Evolutionary conservation across 2,888 invertebrate species (phyloP).

Genomic region (Capitulum mitella): DNA sequence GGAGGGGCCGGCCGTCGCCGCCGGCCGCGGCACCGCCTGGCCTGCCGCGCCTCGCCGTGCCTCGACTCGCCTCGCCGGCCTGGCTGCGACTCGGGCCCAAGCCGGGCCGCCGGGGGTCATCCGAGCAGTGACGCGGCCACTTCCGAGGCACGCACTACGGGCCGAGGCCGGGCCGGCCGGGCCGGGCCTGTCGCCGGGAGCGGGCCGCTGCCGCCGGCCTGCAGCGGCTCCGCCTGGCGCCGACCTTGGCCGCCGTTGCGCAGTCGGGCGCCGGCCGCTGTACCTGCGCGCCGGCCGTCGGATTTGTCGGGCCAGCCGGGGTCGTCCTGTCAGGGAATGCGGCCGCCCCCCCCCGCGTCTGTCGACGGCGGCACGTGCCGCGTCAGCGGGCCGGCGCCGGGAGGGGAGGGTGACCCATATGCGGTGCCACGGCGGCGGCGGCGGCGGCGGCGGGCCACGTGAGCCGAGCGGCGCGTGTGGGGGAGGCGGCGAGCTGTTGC

Average conservation of each 20-base stretch:
- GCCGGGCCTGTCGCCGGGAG: background rate
- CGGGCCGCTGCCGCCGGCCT: background rate
- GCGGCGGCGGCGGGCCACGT: background rate
- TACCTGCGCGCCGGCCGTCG: conserved; percentile 9
- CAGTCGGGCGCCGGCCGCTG: background rate
- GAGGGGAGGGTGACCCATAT: background rate
- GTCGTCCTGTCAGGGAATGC: background rate
- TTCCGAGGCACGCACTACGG: too few species aligned
- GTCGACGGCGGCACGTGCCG: background rate
- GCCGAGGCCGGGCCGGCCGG: too few species aligned
- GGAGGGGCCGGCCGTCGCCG: background rate
- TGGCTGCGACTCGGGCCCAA: too few species aligned
- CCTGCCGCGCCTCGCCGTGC: background rate
- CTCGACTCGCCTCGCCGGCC: background rate
- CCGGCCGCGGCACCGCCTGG: background rate
- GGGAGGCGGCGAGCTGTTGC: too few species aligned
- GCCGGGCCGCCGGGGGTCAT: too few species aligned
- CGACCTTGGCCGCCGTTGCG: background rate
- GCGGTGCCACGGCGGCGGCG: background rate
- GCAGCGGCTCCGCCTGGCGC: too few species aligned
- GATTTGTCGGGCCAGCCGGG: background rate
- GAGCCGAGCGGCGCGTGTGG: background rate
- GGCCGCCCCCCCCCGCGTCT: background rate
- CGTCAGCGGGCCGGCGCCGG: background rate
- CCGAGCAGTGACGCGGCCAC: too few species aligned